phyloP scores from a whole-genome alignment of 2,888 invertebrate species.

The Argynnis bischoffii region DNA sequence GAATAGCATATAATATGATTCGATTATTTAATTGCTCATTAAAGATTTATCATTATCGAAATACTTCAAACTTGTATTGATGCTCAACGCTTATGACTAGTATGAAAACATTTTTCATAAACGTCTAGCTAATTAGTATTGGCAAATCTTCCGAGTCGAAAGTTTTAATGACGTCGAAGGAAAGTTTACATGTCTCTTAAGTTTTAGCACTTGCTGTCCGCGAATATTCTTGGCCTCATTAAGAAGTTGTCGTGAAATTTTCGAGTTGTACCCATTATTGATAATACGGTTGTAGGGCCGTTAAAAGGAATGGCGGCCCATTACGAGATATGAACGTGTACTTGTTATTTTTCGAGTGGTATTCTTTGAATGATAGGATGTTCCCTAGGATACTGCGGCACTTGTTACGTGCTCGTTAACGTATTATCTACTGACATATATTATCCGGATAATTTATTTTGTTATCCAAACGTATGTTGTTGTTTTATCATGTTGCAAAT shows the following conservation, averaged over 20 bases:
- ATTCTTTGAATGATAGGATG: conserved; percentile 24
- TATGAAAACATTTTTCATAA: conserved; percentile 48
- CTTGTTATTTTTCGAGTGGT: conserved; percentile 31
- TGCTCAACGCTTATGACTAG: conserved; percentile 9
- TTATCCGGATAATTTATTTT: conserved; percentile 9
- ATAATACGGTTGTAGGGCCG: conserved; percentile 51
- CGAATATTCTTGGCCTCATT: conserved; percentile 77
- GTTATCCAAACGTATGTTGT: neutral
- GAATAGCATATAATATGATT: neutral
- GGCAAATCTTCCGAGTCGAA: conserved; percentile 74
- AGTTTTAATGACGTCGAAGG: conserved; percentile 80
- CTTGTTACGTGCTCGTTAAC: conserved; percentile 23
- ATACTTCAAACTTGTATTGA: conserved; percentile 12
- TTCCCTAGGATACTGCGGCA: conserved; percentile 17
- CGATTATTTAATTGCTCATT: neutral
- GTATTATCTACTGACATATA: conserved; percentile 10
- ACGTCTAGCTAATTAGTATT: conserved; percentile 75
- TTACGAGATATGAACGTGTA: conserved; percentile 31
- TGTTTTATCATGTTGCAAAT: neutral
- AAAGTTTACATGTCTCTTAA: conserved; percentile 77
- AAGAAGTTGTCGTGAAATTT: conserved; percentile 70
- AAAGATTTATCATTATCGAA: conserved; percentile 3
- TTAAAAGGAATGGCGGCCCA: conserved; percentile 36
- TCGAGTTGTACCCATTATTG: conserved; percentile 68
- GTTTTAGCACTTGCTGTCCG: conserved; percentile 64